These are phyloP conservation scores for Labeo rohita DNA, from an alignment of 2,113 vertebrate species.

Conservation along the genomic window DNA sequence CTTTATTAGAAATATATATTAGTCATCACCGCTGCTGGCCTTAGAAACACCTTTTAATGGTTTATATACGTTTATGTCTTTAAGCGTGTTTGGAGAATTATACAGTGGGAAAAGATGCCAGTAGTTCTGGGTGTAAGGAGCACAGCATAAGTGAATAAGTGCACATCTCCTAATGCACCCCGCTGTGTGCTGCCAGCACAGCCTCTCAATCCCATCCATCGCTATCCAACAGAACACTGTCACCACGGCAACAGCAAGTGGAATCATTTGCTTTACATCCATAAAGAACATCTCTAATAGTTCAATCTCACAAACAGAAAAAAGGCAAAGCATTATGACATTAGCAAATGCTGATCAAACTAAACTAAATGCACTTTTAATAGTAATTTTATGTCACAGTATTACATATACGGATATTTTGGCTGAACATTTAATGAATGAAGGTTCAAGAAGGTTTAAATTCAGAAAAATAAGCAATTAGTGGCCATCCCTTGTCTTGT, in stretches of 20 bases:
- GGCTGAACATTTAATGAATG: not conserved
- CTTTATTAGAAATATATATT: constrained; percentile 21
- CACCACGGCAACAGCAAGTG: constrained; percentile 40
- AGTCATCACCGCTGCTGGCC: not conserved
- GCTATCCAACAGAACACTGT: constrained; percentile 5
- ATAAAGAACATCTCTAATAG: constrained; percentile 12
- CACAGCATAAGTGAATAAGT: constrained; percentile 14
- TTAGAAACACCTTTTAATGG: constrained; percentile 12
- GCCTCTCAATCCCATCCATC: not conserved
- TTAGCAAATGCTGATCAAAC: constrained; percentile 1
- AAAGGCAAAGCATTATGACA: not conserved
- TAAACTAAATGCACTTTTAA: not conserved
- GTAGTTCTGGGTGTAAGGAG: constrained; percentile 22
- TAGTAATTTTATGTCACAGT: not conserved
- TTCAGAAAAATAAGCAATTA: no score
- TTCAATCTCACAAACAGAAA: not conserved
- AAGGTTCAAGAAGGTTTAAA: no score
- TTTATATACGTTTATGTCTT: constrained; percentile 2
- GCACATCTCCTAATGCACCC: constrained; percentile 30
- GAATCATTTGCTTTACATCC: constrained; percentile 35
- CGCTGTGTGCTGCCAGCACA: constrained; percentile 7
- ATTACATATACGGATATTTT: not conserved
- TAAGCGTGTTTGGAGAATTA: constrained; percentile 17
- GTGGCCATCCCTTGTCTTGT: no score
- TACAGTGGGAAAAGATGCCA: not conserved